Evolutionary conservation across 2,888 invertebrate genomes (phyloP).

Genomic region (Calameuta idolon): DNA sequence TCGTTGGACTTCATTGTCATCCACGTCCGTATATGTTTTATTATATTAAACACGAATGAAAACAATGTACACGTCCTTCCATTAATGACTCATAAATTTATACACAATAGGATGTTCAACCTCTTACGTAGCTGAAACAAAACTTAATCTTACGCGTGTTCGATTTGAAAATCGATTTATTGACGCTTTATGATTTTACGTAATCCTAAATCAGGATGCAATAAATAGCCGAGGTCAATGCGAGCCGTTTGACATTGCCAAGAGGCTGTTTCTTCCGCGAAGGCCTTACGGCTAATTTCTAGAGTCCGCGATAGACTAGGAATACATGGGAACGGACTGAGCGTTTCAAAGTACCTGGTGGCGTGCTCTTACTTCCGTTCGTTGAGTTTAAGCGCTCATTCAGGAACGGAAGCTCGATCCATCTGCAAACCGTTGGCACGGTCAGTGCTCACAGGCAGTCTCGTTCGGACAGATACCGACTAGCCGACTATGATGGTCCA

Average conservation of each 20-base stretch:
- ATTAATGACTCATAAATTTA: not conserved
- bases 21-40: not conserved
- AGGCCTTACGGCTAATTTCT: not conserved
- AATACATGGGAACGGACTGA: not conserved
- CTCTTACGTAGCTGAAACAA: not conserved
- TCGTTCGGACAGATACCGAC: not conserved
- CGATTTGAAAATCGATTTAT: not conserved
- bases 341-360: not conserved
- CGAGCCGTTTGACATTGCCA: not conserved
- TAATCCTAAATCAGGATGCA: not conserved
- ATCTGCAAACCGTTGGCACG: not conserved
- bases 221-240: not conserved
- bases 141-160: not conserved
- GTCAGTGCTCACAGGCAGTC: not conserved
- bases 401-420: constrained; percentile 69
- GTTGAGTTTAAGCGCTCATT: not conserved
- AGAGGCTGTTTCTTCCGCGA: not conserved
- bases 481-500: not conserved
- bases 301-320: not conserved
- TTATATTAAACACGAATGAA: not conserved
- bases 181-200: not conserved
- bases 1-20: not conserved
- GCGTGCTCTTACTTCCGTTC: not conserved
- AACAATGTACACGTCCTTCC: not conserved
- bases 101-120: not conserved